Evolutionary conservation across 1,140 invertebrate species (phyloP).

Genomic region (Saxidomus purpurata): DNA sequence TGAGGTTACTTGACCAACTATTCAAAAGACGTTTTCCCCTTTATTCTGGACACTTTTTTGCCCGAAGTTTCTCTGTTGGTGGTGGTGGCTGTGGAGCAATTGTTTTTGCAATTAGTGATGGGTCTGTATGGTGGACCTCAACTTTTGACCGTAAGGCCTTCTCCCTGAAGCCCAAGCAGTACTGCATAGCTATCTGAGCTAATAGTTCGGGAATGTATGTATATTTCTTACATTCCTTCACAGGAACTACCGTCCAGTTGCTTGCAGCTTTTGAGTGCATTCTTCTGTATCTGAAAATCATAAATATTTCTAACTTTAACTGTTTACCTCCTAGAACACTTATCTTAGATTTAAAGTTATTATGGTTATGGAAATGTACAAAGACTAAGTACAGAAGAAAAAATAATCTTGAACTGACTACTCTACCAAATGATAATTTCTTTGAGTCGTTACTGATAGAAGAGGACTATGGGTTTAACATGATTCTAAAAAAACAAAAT

Average conservation of each 20-base stretch:
- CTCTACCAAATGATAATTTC: no score
- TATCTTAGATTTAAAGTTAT: no score
- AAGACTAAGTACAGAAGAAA: no score
- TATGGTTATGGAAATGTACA: no score
- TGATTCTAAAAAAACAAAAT: no score
- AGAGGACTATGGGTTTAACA: no score
- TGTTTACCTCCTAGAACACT: no score
- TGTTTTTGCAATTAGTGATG: not conserved
- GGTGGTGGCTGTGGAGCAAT: not conserved
- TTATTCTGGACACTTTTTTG: not conserved
- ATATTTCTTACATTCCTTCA: constrained; percentile 8
- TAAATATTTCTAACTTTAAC: no score
- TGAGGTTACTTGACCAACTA: no score
- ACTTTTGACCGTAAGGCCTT: not conserved
- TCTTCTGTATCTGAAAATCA: not conserved
- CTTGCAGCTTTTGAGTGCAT: constrained; percentile 14
- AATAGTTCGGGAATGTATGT: constrained; percentile 7
- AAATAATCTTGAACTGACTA: no score
- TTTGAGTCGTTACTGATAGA: no score
- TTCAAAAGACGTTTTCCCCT: no score
- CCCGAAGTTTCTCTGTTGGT: not conserved
- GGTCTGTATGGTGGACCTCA: not conserved
- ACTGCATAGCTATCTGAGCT: not conserved
- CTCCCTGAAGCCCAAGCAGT: not conserved
- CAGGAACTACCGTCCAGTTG: constrained; percentile 27